Percentiles rank a stretch among this genome's conserved stretches.
Conservation (phyloP, 2,113 vertebrate genomes). For the zebrafish (Danio rerio) region GRCz12tu NC_133180.1:67700501-67701000, state of each 20-base stretch:
- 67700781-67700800: constrained; percentile 63
- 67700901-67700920: too few species aligned
- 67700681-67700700: constrained; percentile 76
- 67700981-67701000: too few species aligned
- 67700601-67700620: constrained; percentile 77
- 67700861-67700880: background rate
- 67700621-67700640: constrained; percentile 8
- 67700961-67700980: too few species aligned
- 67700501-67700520: constrained; percentile 56
- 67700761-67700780: constrained; percentile 78
- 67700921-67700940: too few species aligned
- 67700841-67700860: constrained; percentile 51
- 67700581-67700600: constrained; percentile 86
- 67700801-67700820: constrained; percentile 62
- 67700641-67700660: too few species aligned
- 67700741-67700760: constrained; percentile 83
- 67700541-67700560: constrained; percentile 87
- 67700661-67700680: too few species aligned
- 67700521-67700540: constrained; percentile 72
- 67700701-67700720: constrained; percentile 73
- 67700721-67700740: constrained; percentile 71
- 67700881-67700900: too few species aligned
- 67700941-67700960: too few species aligned
- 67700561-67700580: constrained; percentile 85
- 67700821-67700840: constrained; percentile 66